Evolutionary conservation across 2,797 vertebrate genomes (phyloP).

Genomic region (Lycodopsis pacificus): DNA sequence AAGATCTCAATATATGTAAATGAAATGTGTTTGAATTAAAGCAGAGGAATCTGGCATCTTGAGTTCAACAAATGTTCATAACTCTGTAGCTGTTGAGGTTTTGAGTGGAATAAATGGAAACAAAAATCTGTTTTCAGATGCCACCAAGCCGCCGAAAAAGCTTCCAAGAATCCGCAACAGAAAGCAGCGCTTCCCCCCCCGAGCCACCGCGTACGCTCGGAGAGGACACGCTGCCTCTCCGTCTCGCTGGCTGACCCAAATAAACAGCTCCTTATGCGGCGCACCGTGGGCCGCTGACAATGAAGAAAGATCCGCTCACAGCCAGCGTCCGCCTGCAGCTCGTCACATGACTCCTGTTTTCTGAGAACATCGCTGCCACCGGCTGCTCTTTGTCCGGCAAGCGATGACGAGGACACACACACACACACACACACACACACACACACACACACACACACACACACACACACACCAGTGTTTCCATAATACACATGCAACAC

Average conservation of each 20-base stretch:
- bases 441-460: too few relatives aligned
- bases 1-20: background rate
- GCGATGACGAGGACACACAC: constrained; percentile 13
- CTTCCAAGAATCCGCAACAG: constrained; percentile 12
- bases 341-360: constrained; percentile 56
- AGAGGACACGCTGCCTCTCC: constrained; percentile 29
- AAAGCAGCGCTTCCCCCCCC: constrained; percentile 1
- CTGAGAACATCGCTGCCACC: constrained; percentile 52
- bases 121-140: too few relatives aligned
- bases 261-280: constrained; percentile 64
- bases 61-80: background rate
- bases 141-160: constrained; percentile 18
- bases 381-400: constrained; percentile 60
- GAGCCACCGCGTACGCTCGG: constrained; percentile 1
- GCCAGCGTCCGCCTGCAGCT: constrained; percentile 33
- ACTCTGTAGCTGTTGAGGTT: background rate
- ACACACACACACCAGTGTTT: background rate
- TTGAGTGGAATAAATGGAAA: constrained; percentile 27
- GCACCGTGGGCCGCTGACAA: constrained; percentile 26
- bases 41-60: background rate
- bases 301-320: constrained; percentile 38
- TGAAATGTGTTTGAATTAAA: background rate
- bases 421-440: too few relatives aligned
- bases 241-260: constrained; percentile 68
- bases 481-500: constrained; percentile 39